Base-by-base conservation (phyloP, 2,113 vertebrate species). In the Silurus meridionalis region DNA sequence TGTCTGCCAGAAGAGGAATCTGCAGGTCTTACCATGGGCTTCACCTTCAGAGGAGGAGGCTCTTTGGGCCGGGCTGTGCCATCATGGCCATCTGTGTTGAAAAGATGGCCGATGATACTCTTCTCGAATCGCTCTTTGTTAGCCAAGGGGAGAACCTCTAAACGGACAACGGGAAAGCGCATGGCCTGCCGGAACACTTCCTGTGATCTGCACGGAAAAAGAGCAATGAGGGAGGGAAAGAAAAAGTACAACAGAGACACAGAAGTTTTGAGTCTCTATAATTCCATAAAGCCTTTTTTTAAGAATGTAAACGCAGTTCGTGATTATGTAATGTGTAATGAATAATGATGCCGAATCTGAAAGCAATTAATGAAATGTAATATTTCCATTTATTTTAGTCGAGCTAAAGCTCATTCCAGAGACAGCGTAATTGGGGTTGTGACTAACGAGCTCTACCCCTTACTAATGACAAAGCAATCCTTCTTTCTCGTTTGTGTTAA, bases 121-220 rank as follows among this genome's bases (percentile, higher is more conserved):
- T 95, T 98, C 91, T 99, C 98, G 58, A 96, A 99, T 25, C 94
- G 94, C 1, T 99, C 97, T 84, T 95, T 95, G 90, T 95, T 96
- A 90, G 92, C 92, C 0, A 95, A 92, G 86, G 97, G 94, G 89
- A 99, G 93, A 7, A 98, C 95, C 86, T 96, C 96, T 86, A 99
- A 91, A 6, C 93, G 77, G 10, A 99, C 96, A 0, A 87, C 88
- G 0, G 93, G 92, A 63, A 95, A 95, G 72, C 94, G 97, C 98
- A 99, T 98, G 3, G 98, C 97, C 90, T 97, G 96, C 5, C 97
- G 97, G 88, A 99, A 99, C 57, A 97, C 92, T 83, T 99, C 98
- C 90, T 99, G 98, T 88, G 98, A 95, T 92, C 98, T 99, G 90
- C 85, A 92, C 14, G 46, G 23, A 72, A 2, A 81, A 13, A 79